A percentile compares a stretch with the other conserved stretches of the same genome.
Evolutionary conservation across 2,888 invertebrate species (phyloP).

Genomic region (Pseudoips prasinana): DNA sequence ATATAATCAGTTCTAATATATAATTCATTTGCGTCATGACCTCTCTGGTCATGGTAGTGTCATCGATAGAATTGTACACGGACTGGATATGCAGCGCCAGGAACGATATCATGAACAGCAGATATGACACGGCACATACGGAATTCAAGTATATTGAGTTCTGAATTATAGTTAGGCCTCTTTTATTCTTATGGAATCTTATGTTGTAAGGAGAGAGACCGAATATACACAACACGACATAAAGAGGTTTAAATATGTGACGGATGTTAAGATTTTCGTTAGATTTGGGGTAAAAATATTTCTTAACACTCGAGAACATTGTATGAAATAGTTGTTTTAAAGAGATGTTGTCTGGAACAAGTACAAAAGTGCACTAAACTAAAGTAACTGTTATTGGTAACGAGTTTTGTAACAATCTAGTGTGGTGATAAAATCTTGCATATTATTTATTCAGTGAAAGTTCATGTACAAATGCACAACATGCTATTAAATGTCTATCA

Average conservation of each 20-base stretch:
- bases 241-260: conserved; percentile 44
- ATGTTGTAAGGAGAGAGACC: conserved; percentile 51
- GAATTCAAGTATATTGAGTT: conserved; percentile 58
- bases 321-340: conserved; percentile 1
- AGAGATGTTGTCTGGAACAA: conserved; percentile 8
- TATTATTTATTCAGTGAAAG: conserved; percentile 39
- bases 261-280: conserved; percentile 19
- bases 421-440: conserved; percentile 33
- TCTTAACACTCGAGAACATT: conserved; percentile 31
- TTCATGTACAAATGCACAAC: conserved; percentile 25
- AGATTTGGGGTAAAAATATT: conserved; percentile 16
- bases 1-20: conserved; percentile 45
- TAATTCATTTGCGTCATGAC: conserved; percentile 60
- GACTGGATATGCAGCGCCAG: conserved; percentile 45
- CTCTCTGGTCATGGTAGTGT: conserved; percentile 42
- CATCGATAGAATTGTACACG: conserved; percentile 37
- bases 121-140: conserved; percentile 41
- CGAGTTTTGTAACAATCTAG: conserved; percentile 10
- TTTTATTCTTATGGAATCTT: conserved; percentile 33
- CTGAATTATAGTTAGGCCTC: conserved; percentile 34
- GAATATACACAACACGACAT: conserved; percentile 36
- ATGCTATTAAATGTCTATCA: conserved; percentile 32
- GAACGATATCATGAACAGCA: conserved; percentile 42
- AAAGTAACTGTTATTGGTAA: conserved; percentile 7
- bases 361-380: not conserved